Percentiles rank a stretch among this genome's conserved stretches.
Evolutionary conservation across 2,888 invertebrate species (phyloP).

Genomic region (Dicranocentrus wangi): DNA sequence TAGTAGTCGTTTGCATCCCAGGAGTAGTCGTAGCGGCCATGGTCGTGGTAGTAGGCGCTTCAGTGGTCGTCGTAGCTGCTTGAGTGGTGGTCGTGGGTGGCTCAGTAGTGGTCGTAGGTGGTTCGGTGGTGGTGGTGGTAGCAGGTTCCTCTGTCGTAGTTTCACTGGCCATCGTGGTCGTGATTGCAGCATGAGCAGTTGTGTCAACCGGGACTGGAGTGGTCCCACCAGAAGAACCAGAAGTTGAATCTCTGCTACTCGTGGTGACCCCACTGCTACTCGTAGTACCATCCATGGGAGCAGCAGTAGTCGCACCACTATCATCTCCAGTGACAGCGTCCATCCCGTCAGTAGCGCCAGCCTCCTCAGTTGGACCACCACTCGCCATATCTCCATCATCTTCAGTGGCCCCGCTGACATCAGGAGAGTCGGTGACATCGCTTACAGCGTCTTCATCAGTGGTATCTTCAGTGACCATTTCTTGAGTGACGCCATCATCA

Average conservation of each 20-base stretch:
- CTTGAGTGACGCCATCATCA: conserved; percentile 20
- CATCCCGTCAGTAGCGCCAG: background rate
- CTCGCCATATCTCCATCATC: background rate
- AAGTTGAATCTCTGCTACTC: too few relatives aligned
- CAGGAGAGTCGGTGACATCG: background rate
- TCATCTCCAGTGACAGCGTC: background rate
- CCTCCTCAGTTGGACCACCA: conserved; percentile 3
- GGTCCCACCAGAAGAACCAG: too few relatives aligned
- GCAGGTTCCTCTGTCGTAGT: conserved; percentile 23
- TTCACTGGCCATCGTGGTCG: conserved; percentile 26
- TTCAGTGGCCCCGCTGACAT: conserved; percentile 5
- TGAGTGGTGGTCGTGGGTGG: conserved; percentile 23
- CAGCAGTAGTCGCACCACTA: background rate
- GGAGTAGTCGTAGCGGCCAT: conserved; percentile 70
- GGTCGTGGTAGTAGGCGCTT: conserved; percentile 64
- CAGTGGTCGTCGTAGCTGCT: conserved; percentile 12
- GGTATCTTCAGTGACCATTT: conserved; percentile 1
- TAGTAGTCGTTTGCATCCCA: background rate
- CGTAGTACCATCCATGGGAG: too few relatives aligned
- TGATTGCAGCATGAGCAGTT: background rate
- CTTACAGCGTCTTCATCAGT: background rate
- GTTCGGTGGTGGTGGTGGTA: conserved; percentile 14
- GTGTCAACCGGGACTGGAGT: background rate
- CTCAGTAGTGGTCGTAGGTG: conserved; percentile 5
- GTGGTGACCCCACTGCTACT: too few relatives aligned